phyloP scores from a whole-genome alignment of 2,888 invertebrate species.

The Mythimna albipuncta region DNA sequence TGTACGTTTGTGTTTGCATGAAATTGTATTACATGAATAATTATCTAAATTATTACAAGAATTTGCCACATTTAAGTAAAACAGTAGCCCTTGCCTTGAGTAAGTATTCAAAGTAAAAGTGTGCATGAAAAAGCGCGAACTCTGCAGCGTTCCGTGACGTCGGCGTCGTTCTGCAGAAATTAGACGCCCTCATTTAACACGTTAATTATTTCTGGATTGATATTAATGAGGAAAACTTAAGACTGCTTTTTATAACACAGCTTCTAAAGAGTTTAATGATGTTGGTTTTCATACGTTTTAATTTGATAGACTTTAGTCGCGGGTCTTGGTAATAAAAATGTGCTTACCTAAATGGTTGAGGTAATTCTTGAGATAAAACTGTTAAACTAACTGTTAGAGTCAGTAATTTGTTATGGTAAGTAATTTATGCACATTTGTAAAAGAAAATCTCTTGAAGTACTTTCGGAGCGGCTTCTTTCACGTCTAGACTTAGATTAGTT shows the following conservation, averaged over 20 bases:
- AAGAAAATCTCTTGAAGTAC: no score
- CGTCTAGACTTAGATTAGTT: no score
- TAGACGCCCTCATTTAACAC: conserved; percentile 44
- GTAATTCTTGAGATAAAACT: no score
- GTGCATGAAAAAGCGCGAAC: conserved; percentile 24
- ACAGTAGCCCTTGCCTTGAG: background rate
- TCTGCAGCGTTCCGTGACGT: conserved; percentile 13
- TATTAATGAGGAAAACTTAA: conserved; percentile 43
- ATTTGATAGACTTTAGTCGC: background rate
- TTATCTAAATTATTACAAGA: background rate
- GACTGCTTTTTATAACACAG: conserved; percentile 18
- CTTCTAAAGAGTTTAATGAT: conserved; percentile 4
- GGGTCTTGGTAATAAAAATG: background rate
- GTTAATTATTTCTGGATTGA: conserved; percentile 31
- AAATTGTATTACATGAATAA: no score
- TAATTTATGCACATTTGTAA: no score
- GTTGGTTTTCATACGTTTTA: conserved; percentile 25
- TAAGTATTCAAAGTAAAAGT: conserved; percentile 2
- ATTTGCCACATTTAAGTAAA: background rate
- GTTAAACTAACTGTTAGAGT: no score
- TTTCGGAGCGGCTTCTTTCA: no score
- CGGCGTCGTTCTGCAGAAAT: conserved; percentile 33
- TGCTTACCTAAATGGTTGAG: background rate
- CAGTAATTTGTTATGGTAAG: no score
- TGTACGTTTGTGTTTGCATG: no score